These are phyloP conservation scores for Pimephales promelas DNA, from an alignment of 2,113 vertebrate species.

Conservation along the genomic window DNA sequence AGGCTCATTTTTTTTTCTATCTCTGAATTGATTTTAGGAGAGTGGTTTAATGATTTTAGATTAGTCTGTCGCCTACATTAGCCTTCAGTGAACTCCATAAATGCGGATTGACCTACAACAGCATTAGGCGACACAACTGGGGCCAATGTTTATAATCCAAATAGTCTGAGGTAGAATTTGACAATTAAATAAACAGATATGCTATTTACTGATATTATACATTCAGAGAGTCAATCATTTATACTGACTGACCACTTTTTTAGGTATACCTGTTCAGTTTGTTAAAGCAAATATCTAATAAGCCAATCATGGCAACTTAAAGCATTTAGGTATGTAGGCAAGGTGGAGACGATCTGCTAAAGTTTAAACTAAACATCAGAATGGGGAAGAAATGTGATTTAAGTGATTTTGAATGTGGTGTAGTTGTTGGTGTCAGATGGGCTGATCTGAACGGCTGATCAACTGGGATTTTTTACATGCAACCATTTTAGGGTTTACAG, in stretches of 20 bases:
- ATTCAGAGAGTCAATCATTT: background rate
- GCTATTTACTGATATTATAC: background rate
- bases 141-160: constrained; percentile 14
- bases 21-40: constrained; percentile 38
- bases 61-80: constrained; percentile 40
- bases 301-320: too few species aligned
- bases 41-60: constrained; percentile 45
- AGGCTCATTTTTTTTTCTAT: constrained; percentile 17
- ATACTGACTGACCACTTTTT: background rate
- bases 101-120: constrained; percentile 44
- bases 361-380: too few species aligned
- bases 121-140: background rate
- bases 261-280: too few species aligned
- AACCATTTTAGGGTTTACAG: too few species aligned
- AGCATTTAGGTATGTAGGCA: too few species aligned
- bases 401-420: too few species aligned
- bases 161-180: background rate
- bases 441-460: too few species aligned
- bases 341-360: too few species aligned
- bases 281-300: too few species aligned
- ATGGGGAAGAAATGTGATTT: too few species aligned
- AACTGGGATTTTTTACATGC: too few species aligned
- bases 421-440: too few species aligned
- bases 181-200: background rate
- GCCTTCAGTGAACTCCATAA: constrained; percentile 37